phyloP scores from a whole-genome alignment of 2,113 vertebrate genomes.

The Xenotilapia longispinis region DNA sequence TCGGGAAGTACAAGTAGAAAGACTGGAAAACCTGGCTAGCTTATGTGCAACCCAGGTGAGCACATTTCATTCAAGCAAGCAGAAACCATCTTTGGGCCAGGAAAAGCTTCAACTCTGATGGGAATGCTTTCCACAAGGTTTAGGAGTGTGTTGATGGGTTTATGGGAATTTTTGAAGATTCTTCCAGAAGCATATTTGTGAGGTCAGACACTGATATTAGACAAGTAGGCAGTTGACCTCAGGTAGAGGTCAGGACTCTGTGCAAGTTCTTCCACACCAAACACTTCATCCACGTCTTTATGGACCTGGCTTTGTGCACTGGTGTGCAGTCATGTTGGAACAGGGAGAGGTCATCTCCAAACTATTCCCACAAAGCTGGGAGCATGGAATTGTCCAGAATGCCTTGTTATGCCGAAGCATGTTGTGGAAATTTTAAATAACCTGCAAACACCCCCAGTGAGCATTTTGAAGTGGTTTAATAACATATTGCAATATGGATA shows the following conservation, averaged over 20 bases:
- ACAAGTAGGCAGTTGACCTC: background rate
- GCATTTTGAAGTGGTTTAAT: background rate
- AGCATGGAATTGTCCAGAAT: background rate
- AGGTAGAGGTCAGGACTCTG: background rate
- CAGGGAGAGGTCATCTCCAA: background rate
- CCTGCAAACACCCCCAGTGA: background rate
- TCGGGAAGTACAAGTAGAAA: background rate
- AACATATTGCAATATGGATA: background rate
- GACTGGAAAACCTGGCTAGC: background rate
- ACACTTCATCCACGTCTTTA: background rate
- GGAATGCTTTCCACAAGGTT: background rate
- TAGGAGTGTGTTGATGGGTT: background rate
- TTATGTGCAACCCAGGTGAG: background rate
- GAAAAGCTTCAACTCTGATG: background rate
- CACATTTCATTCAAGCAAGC: background rate
- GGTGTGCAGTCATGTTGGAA: background rate
- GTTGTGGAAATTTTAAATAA: background rate
- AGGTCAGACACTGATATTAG: background rate
- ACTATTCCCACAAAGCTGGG: background rate
- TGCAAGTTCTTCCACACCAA: rapidly evolving
- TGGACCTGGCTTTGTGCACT: background rate
- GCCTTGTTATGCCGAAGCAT: background rate
- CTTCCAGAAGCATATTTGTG: background rate
- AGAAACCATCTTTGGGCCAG: background rate
- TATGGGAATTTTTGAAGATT: background rate